phyloP scores from a whole-genome alignment of 2,888 invertebrate species.

The Ceramica pisi region DNA sequence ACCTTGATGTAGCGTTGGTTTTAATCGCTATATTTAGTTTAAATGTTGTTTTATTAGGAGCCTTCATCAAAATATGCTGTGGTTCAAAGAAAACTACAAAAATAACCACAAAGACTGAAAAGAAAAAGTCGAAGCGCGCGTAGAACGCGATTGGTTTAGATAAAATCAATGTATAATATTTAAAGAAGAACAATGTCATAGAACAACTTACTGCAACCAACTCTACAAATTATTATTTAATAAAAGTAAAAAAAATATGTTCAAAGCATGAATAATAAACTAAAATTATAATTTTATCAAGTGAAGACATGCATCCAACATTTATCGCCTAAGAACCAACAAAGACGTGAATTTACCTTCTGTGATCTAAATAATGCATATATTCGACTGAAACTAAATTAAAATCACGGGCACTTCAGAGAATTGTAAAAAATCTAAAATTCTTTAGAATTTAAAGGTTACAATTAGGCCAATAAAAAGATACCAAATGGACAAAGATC shows the following conservation, averaged over 20 bases:
- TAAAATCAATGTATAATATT: background rate
- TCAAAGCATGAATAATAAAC: no score
- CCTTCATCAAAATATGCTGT: conserved; percentile 55
- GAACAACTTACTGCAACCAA: background rate
- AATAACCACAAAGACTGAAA: conserved; percentile 40
- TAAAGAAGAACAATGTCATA: background rate
- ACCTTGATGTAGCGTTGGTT: conserved; percentile 78
- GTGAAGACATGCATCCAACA: no score
- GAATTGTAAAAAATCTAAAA: no score
- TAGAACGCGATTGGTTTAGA: conserved; percentile 7
- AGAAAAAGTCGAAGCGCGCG: conserved; percentile 67
- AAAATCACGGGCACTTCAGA: no score
- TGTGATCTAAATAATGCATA: no score
- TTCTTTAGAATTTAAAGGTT: no score
- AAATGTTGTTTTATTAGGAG: conserved; percentile 58
- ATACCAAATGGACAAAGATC: no score
- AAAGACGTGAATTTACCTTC: no score
- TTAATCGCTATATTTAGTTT: conserved; percentile 60
- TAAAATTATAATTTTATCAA: no score
- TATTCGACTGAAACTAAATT: no score
- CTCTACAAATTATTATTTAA: background rate
- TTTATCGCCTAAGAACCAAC: no score
- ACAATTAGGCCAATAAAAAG: no score
- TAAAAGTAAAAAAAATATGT: background rate
- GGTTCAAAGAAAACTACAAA: conserved; percentile 44